Base-by-base conservation (phyloP, 2,888 invertebrate species). In the Mystacides longicornis region DNA sequence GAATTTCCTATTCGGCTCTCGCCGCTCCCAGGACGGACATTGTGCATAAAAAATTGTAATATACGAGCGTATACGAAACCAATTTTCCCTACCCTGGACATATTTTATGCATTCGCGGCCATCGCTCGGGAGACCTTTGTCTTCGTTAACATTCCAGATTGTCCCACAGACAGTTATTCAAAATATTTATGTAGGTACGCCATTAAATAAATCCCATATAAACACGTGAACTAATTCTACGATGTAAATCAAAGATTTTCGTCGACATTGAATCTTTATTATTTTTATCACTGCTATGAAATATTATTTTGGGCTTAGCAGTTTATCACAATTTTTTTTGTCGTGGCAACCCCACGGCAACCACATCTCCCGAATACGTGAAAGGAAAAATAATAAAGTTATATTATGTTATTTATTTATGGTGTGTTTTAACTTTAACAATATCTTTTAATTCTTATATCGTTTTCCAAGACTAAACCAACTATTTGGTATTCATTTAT, bases 61-160 rank as follows among this genome's bases (percentile, higher is more conserved):
- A 37, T 37, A 7, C 37, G 4, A 11, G 11, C 7, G 37, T 37
- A 14, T 37, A 37, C 19, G 3, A 19, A 18, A 46, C 20, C 46
- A 46, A 46, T 46, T 46, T 46, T 46, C 21, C 14, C 46, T 46
- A 19, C 22, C 16, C 42, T 5, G 23, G 49, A 54, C 33, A 54
- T 54, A 50, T 54, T 54, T 56, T 45, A 52, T 49, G 20, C 45
- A 47, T 46, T 42, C 53, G 21, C 49, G 21, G 48, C 31, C 47
- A 51, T 37, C 48, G 47, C 55, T 21, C 46, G 52, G 50, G 54
- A 55, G 51, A 48, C 49, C 52, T 60, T 60, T 60, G 57, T 60
- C 60, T 60, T 60, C 57, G 57, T 60, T 60, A 60, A 50, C 57
- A 45, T 33, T 50, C 48, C 56, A 43, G 53, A 58, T 60, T 49